Evolutionary conservation across 2,113 vertebrate genomes (phyloP).

Genomic region (Scatophagus argus): DNA sequence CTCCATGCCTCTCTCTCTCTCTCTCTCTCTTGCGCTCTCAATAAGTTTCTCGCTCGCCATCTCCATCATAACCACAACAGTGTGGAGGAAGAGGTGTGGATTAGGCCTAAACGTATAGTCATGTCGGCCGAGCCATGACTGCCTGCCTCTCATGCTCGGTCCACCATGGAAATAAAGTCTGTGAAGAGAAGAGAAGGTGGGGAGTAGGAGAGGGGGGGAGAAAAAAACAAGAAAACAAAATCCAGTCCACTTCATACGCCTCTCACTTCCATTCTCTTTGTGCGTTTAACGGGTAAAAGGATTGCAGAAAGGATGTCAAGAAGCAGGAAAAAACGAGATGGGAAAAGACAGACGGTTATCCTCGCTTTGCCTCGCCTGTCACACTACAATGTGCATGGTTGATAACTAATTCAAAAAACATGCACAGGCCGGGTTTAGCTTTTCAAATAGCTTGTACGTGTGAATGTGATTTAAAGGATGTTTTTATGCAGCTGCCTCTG

Average conservation of each 20-base stretch:
- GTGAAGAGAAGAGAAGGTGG: constrained; percentile 26
- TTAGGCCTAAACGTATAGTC: constrained; percentile 82
- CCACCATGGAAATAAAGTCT: constrained; percentile 75
- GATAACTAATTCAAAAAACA: constrained; percentile 78
- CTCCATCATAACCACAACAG: constrained; percentile 70
- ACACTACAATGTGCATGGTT: constrained; percentile 75
- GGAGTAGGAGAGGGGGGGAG: not conserved
- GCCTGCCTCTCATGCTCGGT: constrained; percentile 60
- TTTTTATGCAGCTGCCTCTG: constrained; percentile 72
- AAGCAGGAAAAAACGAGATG: constrained; percentile 42
- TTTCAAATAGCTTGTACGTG: constrained; percentile 64
- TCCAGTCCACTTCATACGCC: constrained; percentile 70
- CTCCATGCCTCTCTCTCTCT: constrained; percentile 28
- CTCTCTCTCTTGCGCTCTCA: too few relatives aligned
- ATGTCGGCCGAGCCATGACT: constrained; percentile 69
- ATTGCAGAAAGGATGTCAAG: constrained; percentile 73
- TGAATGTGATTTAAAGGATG: constrained; percentile 65
- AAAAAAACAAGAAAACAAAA: constrained; percentile 48
- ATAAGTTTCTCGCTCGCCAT: constrained; percentile 61
- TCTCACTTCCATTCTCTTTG: constrained; percentile 77
- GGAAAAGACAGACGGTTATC: constrained; percentile 59
- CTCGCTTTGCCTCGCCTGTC: constrained; percentile 66
- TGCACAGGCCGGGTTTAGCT: constrained; percentile 62
- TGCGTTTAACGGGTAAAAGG: constrained; percentile 78
- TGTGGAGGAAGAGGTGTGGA: constrained; percentile 69